phyloP scores from a whole-genome alignment of 2,888 invertebrate genomes.

The Ennomos erosarius region DNA sequence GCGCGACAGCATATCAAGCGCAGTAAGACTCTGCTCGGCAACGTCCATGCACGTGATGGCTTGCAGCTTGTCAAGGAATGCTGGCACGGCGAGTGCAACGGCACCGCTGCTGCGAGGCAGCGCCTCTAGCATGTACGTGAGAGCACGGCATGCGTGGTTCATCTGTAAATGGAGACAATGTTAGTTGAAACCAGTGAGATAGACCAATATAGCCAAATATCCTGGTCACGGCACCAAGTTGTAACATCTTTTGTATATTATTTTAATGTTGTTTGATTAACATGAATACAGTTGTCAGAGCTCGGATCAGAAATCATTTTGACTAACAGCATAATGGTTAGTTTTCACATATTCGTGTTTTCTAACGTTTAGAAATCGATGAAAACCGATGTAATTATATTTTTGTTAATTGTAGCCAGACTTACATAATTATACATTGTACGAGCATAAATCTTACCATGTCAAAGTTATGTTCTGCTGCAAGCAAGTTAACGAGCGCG shows the following conservation, averaged over 20 bases:
- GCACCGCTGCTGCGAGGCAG: slow-evolving; percentile 97
- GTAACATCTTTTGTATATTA: too few species aligned
- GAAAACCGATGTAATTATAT: too few species aligned
- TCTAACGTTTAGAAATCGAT: too few species aligned
- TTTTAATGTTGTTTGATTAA: too few species aligned
- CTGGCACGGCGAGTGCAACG: slow-evolving; percentile 98
- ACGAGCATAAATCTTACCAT: slow-evolving; percentile 86
- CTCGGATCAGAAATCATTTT: too few species aligned
- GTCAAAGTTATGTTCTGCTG: slow-evolving; percentile 99
- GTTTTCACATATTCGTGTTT: too few species aligned
- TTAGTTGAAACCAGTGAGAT: not conserved
- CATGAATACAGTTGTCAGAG: too few species aligned
- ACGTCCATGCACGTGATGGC: slow-evolving; percentile 99
- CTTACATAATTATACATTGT: too few species aligned
- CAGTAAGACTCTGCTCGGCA: slow-evolving; percentile 98
- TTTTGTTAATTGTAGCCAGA: too few species aligned
- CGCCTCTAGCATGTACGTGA: slow-evolving; percentile 99
- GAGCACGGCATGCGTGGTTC: slow-evolving; percentile 99
- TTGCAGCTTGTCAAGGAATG: slow-evolving; percentile 98
- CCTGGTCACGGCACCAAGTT: too few species aligned
- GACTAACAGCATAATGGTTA: too few species aligned
- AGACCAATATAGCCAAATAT: too few species aligned
- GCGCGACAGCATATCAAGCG: slow-evolving; percentile 97
- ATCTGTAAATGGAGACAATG: slow-evolving; percentile 84
- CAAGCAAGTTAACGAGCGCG: slow-evolving; percentile 95